A percentile compares a stretch with the other conserved stretches of the same genome.
phyloP scores from a whole-genome alignment of 2,797 vertebrate species.

The Ara ararauna region DNA sequence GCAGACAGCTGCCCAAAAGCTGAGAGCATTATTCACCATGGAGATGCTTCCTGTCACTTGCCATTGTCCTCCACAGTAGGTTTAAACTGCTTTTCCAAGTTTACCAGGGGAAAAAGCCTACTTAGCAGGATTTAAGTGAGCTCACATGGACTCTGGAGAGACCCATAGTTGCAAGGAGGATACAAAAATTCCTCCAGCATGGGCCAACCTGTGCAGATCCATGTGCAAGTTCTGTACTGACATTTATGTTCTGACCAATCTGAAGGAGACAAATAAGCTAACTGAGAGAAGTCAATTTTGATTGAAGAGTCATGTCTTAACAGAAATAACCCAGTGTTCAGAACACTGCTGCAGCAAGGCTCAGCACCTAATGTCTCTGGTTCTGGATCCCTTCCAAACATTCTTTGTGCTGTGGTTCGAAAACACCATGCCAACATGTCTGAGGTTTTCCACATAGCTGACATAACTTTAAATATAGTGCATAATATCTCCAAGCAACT shows the following conservation, averaged over 20 bases:
- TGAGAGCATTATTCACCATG: constrained; percentile 87
- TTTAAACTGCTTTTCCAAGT: constrained; percentile 89
- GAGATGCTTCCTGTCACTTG: constrained; percentile 90
- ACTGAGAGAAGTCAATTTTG: not conserved
- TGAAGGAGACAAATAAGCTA: not conserved
- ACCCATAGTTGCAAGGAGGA: not conserved
- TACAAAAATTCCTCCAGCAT: not conserved
- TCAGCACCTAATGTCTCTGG: not conserved
- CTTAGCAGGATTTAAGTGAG: constrained; percentile 37
- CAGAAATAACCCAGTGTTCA: not conserved
- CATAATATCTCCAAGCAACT: not conserved
- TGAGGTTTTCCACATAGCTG: not conserved
- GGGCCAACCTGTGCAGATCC: not conserved
- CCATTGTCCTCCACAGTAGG: constrained; percentile 86
- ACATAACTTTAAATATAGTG: constrained; percentile 23
- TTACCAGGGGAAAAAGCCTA: constrained; percentile 85
- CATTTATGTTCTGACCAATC: not conserved
- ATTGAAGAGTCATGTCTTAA: not conserved
- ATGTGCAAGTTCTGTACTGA: not conserved
- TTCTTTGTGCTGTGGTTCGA: not conserved
- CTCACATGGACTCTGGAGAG: not conserved
- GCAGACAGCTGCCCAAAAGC: constrained; percentile 85
- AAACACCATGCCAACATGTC: not conserved
- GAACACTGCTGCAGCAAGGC: not conserved
- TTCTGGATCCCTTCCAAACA: not conserved